phyloP scores from a whole-genome alignment of 2,797 vertebrate genomes.

The Podarcis lilfordi region DNA sequence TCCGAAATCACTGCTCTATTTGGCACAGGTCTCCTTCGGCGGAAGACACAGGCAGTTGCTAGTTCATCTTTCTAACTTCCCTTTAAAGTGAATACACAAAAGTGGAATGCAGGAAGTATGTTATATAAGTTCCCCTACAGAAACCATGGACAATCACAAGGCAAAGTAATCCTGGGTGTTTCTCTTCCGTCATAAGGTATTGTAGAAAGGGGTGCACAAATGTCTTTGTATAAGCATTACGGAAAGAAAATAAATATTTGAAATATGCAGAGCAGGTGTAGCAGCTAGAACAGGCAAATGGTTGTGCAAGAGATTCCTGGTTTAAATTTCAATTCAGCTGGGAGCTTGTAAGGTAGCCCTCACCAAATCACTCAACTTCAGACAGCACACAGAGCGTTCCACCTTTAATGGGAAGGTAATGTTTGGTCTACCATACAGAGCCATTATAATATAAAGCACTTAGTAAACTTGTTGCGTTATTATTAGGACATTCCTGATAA shows the following conservation, averaged over 20 bases:
- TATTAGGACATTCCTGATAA: not conserved
- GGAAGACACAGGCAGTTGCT: not conserved
- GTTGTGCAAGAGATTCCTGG: not conserved
- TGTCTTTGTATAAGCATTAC: not conserved
- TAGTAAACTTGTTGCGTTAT: not conserved
- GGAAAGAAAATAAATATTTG: not conserved
- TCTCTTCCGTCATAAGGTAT: not conserved
- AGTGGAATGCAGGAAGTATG: conserved; percentile 29
- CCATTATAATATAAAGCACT: not conserved
- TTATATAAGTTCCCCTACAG: not conserved
- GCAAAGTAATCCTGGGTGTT: fast-evolving
- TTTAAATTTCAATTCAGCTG: not conserved
- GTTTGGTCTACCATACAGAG: not conserved
- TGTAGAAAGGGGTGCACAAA: not conserved
- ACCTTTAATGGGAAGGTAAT: not conserved
- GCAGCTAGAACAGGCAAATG: too few relatives aligned
- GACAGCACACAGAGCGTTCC: not conserved
- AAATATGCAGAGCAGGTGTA: not conserved
- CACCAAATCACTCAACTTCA: not conserved
- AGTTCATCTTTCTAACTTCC: conserved; percentile 21
- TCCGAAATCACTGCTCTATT: not conserved
- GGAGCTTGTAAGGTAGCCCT: not conserved
- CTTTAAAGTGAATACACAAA: not conserved
- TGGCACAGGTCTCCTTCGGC: not conserved
- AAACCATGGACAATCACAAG: not conserved